A percentile compares a stretch with the other conserved stretches of the same genome.
Conservation (phyloP, 64 coral and sea anemone genomes). For the Pocillopora verrucosa region DNA sequence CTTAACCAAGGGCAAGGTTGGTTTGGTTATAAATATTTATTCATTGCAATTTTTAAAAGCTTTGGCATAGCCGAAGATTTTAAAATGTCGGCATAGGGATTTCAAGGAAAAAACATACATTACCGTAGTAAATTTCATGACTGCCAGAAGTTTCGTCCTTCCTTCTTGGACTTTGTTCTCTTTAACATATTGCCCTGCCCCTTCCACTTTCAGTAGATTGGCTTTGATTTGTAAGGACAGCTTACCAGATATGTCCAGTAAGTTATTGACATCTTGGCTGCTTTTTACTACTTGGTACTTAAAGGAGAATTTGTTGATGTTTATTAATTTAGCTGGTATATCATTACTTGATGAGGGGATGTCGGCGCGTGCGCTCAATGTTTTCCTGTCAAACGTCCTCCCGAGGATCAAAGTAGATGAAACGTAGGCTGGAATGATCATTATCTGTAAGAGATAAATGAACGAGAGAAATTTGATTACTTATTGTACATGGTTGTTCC, state of each 20-base stretch:
- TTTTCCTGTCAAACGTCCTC: not conserved
- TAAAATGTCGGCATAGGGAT: not conserved
- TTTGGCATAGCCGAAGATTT: not conserved
- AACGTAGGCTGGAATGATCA: conserved; percentile 11
- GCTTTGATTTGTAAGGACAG: conserved; percentile 53
- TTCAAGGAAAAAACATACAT: not conserved
- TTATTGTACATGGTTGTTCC: no score
- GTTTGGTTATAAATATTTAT: not conserved
- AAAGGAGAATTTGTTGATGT: conserved; percentile 34
- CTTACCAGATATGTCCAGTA: conserved; percentile 46
- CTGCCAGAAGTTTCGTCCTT: conserved; percentile 29
- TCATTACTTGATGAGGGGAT: not conserved
- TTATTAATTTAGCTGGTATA: not conserved
- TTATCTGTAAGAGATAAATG: not conserved
- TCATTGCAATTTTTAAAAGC: not conserved
- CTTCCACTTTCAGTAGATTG: conserved; percentile 24
- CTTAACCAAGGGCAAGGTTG: no score
- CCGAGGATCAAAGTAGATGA: not conserved
- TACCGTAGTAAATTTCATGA: conserved; percentile 49
- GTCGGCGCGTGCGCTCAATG: not conserved
- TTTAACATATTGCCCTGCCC: conserved; percentile 25
- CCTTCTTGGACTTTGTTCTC: conserved; percentile 27
- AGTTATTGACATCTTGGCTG: conserved; percentile 26
- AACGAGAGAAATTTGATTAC: no score
- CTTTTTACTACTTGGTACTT: conserved; percentile 37